A percentile compares a stretch with the other conserved stretches of the same genome.
Evolutionary conservation across 2,797 vertebrate genomes (phyloP).

Genomic region (Chloroceryle amazona): DNA sequence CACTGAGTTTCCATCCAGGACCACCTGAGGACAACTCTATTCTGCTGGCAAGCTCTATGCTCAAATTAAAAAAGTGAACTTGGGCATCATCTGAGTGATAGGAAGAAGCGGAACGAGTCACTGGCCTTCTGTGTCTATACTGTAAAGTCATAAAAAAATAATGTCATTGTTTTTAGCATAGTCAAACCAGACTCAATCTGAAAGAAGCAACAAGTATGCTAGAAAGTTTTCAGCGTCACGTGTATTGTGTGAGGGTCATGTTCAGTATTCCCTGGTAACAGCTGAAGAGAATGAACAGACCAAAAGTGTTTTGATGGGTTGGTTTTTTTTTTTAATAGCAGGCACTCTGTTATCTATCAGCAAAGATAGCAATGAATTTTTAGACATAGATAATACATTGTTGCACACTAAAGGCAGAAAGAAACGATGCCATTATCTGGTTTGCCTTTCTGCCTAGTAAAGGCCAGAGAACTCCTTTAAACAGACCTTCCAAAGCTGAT

Average conservation of each 20-base stretch:
- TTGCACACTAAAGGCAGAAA: not conserved
- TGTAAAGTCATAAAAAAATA: not conserved
- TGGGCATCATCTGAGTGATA: constrained; percentile 34
- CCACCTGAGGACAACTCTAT: not conserved
- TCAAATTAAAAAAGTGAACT: constrained; percentile 48
- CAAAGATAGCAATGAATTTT: not conserved
- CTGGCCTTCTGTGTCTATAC: not conserved
- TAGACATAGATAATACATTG: not conserved
- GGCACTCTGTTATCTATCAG: not conserved
- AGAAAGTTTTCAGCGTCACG: not conserved
- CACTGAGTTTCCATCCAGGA: constrained; percentile 5
- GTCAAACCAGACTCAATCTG: not conserved
- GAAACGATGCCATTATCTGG: not conserved
- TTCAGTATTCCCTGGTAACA: not conserved
- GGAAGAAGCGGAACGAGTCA: not conserved
- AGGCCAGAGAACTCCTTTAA: not conserved
- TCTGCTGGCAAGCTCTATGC: not conserved
- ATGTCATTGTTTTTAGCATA: not conserved
- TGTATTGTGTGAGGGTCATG: not conserved
- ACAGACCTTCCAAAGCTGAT: not conserved
- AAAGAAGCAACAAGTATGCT: not conserved
- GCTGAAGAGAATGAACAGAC: not conserved
- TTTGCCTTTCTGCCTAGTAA: not conserved
- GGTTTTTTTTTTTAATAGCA: not conserved
- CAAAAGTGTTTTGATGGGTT: not conserved